phyloP scores from a whole-genome alignment of 2,113 vertebrate genomes.

The Malurus melanocephalus region DNA sequence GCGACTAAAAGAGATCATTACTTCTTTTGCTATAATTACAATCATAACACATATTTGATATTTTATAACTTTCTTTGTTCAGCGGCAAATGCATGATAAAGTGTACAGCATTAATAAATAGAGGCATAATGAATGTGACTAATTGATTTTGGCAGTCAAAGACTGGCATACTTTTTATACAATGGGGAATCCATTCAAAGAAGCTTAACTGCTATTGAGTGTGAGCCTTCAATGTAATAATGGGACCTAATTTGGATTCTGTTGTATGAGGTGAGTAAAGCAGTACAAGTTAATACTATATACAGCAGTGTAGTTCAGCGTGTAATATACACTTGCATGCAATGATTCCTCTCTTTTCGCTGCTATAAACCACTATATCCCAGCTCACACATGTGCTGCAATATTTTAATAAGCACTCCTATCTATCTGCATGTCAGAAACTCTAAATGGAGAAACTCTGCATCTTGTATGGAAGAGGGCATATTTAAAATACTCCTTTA shows the following conservation, averaged over 20 bases:
- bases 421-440: neutral
- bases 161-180: constrained; percentile 81
- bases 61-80: constrained; percentile 79
- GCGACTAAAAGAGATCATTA: constrained; percentile 68
- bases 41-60: constrained; percentile 74
- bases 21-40: constrained; percentile 69
- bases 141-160: constrained; percentile 84
- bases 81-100: constrained; percentile 70
- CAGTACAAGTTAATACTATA: constrained; percentile 58
- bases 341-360: neutral
- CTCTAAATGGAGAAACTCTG: neutral
- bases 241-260: constrained; percentile 77
- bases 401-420: neutral
- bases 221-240: constrained; percentile 73
- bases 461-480: neutral
- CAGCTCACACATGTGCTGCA: neutral
- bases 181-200: constrained; percentile 78
- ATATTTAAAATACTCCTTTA: neutral
- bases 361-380: neutral
- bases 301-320: constrained; percentile 22
- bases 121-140: constrained; percentile 84
- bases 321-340: constrained; percentile 3
- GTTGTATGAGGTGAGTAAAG: constrained; percentile 69
- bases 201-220: constrained; percentile 79
- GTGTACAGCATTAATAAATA: constrained; percentile 82